Percentiles rank a stretch among this genome's conserved stretches.
These are phyloP conservation scores for Calliopum simillimum DNA, from an alignment of 2,888 invertebrate genomes.

Conservation along the genomic window DNA sequence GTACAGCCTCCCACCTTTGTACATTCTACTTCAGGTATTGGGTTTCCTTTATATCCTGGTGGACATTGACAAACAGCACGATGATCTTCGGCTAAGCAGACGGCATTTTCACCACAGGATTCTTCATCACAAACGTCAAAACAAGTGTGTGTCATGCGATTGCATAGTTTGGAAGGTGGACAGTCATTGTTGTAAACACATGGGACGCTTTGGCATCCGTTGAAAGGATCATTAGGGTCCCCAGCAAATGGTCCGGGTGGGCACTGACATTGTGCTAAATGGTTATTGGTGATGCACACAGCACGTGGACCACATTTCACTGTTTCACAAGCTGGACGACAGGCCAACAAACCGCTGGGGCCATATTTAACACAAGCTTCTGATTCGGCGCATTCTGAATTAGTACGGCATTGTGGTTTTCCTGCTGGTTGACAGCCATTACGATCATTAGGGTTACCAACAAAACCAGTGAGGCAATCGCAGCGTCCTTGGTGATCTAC, in stretches of 20 bases:
- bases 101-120: constrained; percentile 87
- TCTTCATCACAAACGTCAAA: constrained; percentile 84
- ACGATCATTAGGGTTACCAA: constrained; percentile 90
- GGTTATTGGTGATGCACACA: constrained; percentile 89
- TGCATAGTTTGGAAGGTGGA: constrained; percentile 82
- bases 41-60: constrained; percentile 83
- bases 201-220: constrained; percentile 83
- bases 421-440: constrained; percentile 83
- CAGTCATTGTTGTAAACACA: constrained; percentile 91
- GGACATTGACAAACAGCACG: constrained; percentile 87
- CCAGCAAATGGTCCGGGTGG: constrained; percentile 89
- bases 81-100: constrained; percentile 88
- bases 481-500: constrained; percentile 81
- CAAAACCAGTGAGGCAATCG: constrained; percentile 84
- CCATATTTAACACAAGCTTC: constrained; percentile 79
- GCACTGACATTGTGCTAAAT: constrained; percentile 89
- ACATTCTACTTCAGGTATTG: constrained; percentile 86
- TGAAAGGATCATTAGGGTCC: constrained; percentile 81
- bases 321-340: constrained; percentile 82
- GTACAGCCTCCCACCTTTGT: constrained; percentile 76
- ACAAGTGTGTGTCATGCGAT: constrained; percentile 85
- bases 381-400: constrained; percentile 86
- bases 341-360: constrained; percentile 72
- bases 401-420: constrained; percentile 81
- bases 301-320: constrained; percentile 87